A percentile compares a stretch with the other conserved stretches of the same genome.
phyloP scores from a whole-genome alignment of 2,888 invertebrate genomes.

The Lomographa bimaculata region DNA sequence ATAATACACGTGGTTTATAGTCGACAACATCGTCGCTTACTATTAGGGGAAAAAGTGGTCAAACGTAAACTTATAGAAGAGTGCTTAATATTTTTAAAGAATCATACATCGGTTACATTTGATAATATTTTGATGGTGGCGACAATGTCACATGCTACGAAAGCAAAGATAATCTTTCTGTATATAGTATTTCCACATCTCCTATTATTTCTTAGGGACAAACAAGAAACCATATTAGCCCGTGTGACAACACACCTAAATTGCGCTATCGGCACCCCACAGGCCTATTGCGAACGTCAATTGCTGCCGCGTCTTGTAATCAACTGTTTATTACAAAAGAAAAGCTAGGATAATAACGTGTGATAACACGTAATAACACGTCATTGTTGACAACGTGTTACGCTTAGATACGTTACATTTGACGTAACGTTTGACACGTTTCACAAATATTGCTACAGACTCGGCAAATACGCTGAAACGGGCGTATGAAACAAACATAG shows the following conservation, averaged over 20 bases:
- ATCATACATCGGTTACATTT: too few relatives aligned
- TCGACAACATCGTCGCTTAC: too few relatives aligned
- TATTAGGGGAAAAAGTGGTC: too few relatives aligned
- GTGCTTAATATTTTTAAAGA: too few relatives aligned
- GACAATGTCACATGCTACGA: too few relatives aligned
- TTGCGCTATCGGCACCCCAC: constrained; percentile 67
- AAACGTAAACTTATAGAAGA: too few relatives aligned
- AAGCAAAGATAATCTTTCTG: too few relatives aligned
- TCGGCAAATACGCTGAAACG: constrained; percentile 71
- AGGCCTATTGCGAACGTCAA: constrained; percentile 57
- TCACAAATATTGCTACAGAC: constrained; percentile 79
- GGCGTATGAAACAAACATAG: constrained; percentile 70
- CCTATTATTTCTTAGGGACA: constrained; percentile 17
- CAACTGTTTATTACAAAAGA: constrained; percentile 78
- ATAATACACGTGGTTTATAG: too few relatives aligned
- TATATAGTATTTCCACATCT: constrained; percentile 1
- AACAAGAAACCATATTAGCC: constrained; percentile 35
- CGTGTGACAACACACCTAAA: constrained; percentile 42
- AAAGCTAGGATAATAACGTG: constrained; percentile 73
- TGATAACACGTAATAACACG: constrained; percentile 76
- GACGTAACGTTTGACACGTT: constrained; percentile 76
- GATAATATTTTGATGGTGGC: too few relatives aligned
- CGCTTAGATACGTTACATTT: constrained; percentile 76
- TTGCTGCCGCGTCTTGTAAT: constrained; percentile 65
- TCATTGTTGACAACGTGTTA: constrained; percentile 66